Evolutionary conservation across 2,113 vertebrate genomes (phyloP).

Genomic region (Rhynchomys soricoides): DNA sequence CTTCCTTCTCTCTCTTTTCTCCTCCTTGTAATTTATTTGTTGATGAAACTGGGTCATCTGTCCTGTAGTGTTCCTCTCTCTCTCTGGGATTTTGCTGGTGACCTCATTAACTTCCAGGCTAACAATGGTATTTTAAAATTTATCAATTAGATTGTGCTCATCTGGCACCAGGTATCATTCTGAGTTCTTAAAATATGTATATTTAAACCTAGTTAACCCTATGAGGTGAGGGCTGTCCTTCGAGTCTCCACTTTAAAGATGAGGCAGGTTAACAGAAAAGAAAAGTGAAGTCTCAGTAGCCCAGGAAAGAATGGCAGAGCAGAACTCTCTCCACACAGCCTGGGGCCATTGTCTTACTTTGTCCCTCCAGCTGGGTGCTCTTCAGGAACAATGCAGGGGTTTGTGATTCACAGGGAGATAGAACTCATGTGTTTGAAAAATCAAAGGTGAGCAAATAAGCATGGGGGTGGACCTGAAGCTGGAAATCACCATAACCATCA

Average conservation of each 20-base stretch:
- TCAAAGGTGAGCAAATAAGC: not conserved
- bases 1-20: not conserved
- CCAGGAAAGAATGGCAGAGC: not conserved
- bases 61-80: constrained; percentile 49
- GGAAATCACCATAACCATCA: not conserved
- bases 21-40: constrained; percentile 57
- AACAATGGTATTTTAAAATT: constrained; percentile 61
- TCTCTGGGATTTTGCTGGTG: constrained; percentile 66
- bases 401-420: constrained; percentile 16
- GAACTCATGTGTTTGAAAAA: not conserved
- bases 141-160: constrained; percentile 52
- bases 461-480: not conserved
- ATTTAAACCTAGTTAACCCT: not conserved
- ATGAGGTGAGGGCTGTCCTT: not conserved
- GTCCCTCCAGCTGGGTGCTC: not conserved
- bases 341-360: not conserved
- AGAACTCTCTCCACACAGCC: not conserved
- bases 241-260: constrained; percentile 1
- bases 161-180: not conserved
- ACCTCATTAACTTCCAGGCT: constrained; percentile 77
- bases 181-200: not conserved
- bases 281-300: not conserved
- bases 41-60: constrained; percentile 72
- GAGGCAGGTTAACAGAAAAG: not conserved
- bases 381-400: not conserved